Evolutionary conservation across 2,113 vertebrate genomes (phyloP).

Genomic region (Elephantulus edwardii): DNA sequence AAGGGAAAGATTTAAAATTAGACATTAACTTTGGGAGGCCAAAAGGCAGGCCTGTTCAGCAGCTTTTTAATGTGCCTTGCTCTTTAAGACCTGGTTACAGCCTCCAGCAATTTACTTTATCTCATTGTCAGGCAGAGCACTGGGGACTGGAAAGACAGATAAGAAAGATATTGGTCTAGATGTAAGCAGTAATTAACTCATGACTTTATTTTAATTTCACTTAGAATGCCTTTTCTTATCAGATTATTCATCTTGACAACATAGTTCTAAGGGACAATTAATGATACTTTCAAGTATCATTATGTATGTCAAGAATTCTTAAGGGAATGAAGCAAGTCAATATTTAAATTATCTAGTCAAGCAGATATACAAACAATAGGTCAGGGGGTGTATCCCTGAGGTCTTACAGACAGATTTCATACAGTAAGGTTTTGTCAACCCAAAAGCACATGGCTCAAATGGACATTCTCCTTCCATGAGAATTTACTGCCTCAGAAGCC

Average conservation of each 20-base stretch:
- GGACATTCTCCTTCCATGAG: too few relatives aligned
- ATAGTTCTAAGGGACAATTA: background rate
- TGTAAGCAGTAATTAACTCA: slow-evolving; percentile 26
- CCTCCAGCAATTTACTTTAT: background rate
- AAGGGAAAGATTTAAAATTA: background rate
- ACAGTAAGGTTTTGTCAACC: too few relatives aligned
- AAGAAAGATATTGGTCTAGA: background rate
- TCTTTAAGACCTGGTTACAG: slow-evolving; percentile 1
- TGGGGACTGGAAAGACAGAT: background rate
- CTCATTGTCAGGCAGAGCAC: background rate
- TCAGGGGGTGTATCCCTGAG: too few relatives aligned
- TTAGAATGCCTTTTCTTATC: slow-evolving; percentile 4
- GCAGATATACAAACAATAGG: background rate
- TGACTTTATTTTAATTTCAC: slow-evolving; percentile 35
- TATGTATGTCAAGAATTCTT: background rate
- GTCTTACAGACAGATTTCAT: too few relatives aligned
- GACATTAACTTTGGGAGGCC: background rate
- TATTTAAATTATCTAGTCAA: background rate
- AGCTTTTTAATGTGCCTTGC: background rate
- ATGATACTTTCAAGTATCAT: background rate
- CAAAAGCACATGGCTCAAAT: too few relatives aligned
- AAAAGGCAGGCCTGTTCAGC: accelerated
- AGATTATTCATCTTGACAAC: slow-evolving; percentile 24
- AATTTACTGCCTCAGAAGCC: too few relatives aligned
- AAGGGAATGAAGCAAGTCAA: background rate